A percentile compares a stretch with the other conserved stretches of the same genome.
Conservation (phyloP, 1,140 invertebrate genomes). For the Tetramorium alpestre region DNA sequence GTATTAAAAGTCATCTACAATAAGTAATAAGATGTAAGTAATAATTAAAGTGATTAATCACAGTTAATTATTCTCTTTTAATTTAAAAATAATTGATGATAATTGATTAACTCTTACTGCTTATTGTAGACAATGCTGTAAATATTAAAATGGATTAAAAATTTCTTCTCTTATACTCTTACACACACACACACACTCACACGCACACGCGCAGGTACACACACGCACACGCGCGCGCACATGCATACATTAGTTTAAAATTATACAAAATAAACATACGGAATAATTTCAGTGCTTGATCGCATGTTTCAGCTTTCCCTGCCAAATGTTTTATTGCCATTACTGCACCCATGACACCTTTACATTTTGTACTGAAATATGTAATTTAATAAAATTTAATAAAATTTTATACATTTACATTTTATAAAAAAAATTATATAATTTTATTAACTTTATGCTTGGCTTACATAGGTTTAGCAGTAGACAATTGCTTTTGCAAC, state of each 20-base stretch:
- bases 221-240: too few relatives aligned
- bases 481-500: slow-evolving; percentile 88
- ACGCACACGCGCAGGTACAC: too few relatives aligned
- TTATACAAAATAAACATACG: slow-evolving; percentile 70
- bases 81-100: too few relatives aligned
- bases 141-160: slow-evolving; percentile 30
- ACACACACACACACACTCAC: too few relatives aligned
- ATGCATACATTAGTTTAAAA: not conserved
- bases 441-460: slow-evolving; percentile 37
- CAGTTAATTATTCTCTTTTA: too few relatives aligned
- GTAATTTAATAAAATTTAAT: not conserved
- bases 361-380: slow-evolving; percentile 81
- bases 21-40: too few relatives aligned
- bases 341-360: slow-evolving; percentile 84
- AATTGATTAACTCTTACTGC: too few relatives aligned
- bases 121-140: too few relatives aligned
- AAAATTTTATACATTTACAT: slow-evolving; percentile 6
- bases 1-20: not conserved
- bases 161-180: not conserved
- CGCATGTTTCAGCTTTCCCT: slow-evolving; percentile 71
- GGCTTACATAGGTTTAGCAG: slow-evolving; percentile 83
- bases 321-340: slow-evolving; percentile 86
- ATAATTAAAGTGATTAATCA: too few relatives aligned
- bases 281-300: slow-evolving; percentile 77
- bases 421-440: slow-evolving; percentile 73